Percentiles rank a stretch among this genome's conserved stretches.
These are phyloP conservation scores for Cephalopterus ornatus DNA, from an alignment of 2,113 vertebrate genomes.

Conservation along the genomic window DNA sequence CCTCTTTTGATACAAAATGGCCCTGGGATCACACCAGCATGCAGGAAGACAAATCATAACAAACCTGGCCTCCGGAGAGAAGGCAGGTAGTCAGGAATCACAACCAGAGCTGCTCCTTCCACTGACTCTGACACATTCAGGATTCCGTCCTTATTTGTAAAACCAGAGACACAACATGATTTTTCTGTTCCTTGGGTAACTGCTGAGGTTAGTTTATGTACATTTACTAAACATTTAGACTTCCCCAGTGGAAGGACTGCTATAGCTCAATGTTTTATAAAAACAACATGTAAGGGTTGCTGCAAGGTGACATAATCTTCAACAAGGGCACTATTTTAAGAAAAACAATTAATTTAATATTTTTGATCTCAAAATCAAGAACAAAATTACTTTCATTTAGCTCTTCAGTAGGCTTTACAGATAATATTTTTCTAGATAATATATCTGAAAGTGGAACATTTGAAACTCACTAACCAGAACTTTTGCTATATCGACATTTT, in stretches of 20 bases:
- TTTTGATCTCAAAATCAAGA: background rate
- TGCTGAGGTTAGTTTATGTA: background rate
- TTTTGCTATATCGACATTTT: background rate
- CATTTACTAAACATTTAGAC: background rate
- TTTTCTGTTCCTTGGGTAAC: background rate
- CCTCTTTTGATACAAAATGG: background rate
- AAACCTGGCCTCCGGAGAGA: accelerated
- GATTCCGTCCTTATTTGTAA: background rate
- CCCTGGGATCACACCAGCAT: background rate
- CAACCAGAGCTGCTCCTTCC: background rate
- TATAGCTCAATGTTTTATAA: background rate
- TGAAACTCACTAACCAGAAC: background rate
- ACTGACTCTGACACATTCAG: background rate
- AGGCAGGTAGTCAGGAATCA: background rate
- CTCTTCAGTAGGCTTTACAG: background rate
- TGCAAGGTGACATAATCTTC: background rate
- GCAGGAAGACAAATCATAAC: background rate
- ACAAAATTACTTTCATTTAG: background rate
- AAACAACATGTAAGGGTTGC: background rate
- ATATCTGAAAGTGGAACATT: background rate
- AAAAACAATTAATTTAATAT: background rate
- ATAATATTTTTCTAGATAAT: background rate
- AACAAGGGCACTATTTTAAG: background rate
- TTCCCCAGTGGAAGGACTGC: background rate
- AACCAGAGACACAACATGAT: background rate